phyloP scores from a whole-genome alignment of 1,140 invertebrate species.

The Nomia melanderi region DNA sequence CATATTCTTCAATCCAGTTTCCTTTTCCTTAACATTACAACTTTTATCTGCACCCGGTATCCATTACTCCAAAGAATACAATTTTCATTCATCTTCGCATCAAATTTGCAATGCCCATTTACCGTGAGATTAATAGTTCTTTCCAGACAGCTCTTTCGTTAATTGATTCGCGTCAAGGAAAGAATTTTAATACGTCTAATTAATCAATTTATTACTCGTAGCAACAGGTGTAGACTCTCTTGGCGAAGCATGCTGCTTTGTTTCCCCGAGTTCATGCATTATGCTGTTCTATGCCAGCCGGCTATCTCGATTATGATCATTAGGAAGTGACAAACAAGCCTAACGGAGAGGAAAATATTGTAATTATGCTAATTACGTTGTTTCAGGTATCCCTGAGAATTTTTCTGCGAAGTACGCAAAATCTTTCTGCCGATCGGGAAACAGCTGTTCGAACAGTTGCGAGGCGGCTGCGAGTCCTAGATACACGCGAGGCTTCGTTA shows the following conservation, averaged over 20 bases:
- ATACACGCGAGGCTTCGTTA: neutral
- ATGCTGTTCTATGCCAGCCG: neutral
- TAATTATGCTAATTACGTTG: neutral
- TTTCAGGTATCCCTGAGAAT: neutral
- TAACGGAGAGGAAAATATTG: neutral
- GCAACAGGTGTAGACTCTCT: too few relatives aligned
- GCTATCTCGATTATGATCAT: neutral
- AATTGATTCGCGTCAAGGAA: too few relatives aligned
- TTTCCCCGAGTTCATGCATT: neutral
- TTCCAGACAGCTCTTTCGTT: too few relatives aligned
- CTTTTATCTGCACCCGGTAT: too few relatives aligned
- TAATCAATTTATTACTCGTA: neutral
- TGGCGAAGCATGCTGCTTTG: neutral
- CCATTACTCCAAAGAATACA: too few relatives aligned
- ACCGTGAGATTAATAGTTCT: too few relatives aligned
- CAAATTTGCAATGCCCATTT: too few relatives aligned
- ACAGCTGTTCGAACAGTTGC: too few relatives aligned
- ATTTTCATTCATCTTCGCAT: too few relatives aligned
- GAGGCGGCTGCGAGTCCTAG: neutral
- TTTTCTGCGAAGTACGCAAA: neutral
- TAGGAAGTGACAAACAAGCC: neutral
- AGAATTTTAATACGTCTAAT: neutral
- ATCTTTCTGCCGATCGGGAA: neutral
- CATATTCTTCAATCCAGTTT: too few relatives aligned
- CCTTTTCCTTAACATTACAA: too few relatives aligned